These are phyloP conservation scores for Apogon hyalosoma DNA, from an alignment of 2,797 vertebrate species.

Conservation along the genomic window DNA sequence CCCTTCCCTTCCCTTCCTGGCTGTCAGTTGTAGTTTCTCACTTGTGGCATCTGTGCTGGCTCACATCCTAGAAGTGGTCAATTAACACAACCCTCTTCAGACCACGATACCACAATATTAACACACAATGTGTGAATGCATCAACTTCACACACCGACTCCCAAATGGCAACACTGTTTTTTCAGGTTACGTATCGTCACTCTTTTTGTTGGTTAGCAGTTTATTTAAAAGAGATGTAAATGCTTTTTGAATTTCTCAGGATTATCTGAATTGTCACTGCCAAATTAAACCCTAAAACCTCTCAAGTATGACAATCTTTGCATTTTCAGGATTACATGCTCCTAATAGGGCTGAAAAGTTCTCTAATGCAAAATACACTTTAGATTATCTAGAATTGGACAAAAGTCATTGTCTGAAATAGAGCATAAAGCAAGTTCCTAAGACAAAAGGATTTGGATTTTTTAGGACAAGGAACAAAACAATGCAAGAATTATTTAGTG, in stretches of 20 bases:
- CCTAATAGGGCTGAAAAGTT: neutral
- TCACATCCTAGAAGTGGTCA: conserved; percentile 65
- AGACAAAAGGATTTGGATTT: no score
- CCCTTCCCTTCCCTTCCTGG: conserved; percentile 31
- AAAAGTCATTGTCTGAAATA: no score
- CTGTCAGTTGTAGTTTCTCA: conserved; percentile 55
- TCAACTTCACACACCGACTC: conserved; percentile 13
- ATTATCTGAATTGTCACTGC: conserved; percentile 13
- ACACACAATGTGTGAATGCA: conserved; percentile 15
- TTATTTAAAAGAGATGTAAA: no score
- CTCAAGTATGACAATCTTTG: conserved; percentile 1
- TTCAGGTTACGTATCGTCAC: no score
- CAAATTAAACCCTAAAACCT: neutral
- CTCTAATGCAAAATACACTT: neutral
- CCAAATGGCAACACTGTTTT: no score
- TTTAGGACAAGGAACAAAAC: no score
- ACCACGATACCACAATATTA: conserved; percentile 33
- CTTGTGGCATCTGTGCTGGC: conserved; percentile 69
- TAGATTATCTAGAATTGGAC: no score
- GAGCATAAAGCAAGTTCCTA: no score
- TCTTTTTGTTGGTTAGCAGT: no score
- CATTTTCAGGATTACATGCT: neutral
- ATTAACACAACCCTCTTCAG: conserved; percentile 47
- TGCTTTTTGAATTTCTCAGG: neutral
- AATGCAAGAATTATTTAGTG: no score